These are phyloP conservation scores for Heloderma charlesbogerti DNA, from an alignment of 2,113 vertebrate species.

Conservation along the genomic window DNA sequence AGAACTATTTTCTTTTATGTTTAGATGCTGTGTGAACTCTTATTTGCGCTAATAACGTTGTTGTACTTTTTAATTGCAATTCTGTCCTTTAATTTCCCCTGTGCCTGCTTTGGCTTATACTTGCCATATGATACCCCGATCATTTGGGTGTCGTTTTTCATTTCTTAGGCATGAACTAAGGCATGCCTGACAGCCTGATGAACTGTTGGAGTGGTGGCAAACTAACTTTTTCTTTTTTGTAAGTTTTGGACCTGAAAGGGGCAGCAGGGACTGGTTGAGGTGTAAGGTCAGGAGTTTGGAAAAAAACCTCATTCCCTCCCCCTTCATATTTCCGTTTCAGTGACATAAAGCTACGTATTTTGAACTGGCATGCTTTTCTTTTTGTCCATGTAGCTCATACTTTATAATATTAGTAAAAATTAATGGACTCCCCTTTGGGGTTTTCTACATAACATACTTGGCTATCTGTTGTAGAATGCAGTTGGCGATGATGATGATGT, in stretches of 20 bases:
- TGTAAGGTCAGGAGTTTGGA: not conserved
- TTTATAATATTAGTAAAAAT: not conserved
- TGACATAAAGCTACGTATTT: not conserved
- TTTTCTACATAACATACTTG: not conserved
- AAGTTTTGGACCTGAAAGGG: not conserved
- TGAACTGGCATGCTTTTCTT: not conserved
- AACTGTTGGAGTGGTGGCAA: not conserved
- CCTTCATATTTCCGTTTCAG: not conserved
- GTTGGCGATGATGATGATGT: not conserved
- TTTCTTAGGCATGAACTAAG: too few species aligned
- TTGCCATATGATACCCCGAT: not conserved
- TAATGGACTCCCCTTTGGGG: not conserved
- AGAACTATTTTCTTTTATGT: not conserved
- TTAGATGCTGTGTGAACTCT: not conserved
- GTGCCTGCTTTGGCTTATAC: not conserved
- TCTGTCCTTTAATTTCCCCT: not conserved
- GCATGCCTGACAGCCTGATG: too few species aligned
- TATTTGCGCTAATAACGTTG: not conserved
- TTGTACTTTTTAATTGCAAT: not conserved
- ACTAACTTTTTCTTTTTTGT: not conserved
- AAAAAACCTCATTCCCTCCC: not conserved
- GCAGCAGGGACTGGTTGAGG: not conserved
- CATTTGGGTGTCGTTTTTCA: too few species aligned
- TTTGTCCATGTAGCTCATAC: not conserved
- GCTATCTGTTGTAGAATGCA: not conserved